These are phyloP conservation scores for Dolichomitus sp. DNA, from an alignment of 2,888 invertebrate genomes.

Conservation along the genomic window DNA sequence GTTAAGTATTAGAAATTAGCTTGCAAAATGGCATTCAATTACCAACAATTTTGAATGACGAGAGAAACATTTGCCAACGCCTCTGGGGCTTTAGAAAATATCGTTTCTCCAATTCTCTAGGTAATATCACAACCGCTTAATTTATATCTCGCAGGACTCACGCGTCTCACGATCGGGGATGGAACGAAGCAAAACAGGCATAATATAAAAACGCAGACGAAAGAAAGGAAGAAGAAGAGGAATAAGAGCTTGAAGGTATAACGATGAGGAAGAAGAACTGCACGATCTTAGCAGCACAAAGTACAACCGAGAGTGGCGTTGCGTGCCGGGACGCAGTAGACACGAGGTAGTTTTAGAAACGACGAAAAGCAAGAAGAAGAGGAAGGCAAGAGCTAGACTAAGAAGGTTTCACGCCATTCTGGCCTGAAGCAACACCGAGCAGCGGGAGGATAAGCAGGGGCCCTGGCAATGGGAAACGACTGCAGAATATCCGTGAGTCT, in stretches of 20 bases:
- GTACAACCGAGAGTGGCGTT: slow-evolving; percentile 52
- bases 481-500: slow-evolving; percentile 31
- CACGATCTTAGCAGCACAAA: slow-evolving; percentile 37
- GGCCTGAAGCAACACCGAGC: slow-evolving; percentile 25
- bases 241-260: slow-evolving; percentile 20
- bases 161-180: slow-evolving; percentile 42
- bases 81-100: slow-evolving; percentile 14
- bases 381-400: not conserved
- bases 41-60: slow-evolving; percentile 11
- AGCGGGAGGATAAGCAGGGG: slow-evolving; percentile 14
- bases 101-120: slow-evolving; percentile 11
- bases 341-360: slow-evolving; percentile 50
- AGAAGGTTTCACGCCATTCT: slow-evolving; percentile 42
- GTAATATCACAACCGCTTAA: slow-evolving; percentile 39
- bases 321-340: slow-evolving; percentile 55
- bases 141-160: slow-evolving; percentile 22
- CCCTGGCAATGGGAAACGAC: slow-evolving; percentile 37
- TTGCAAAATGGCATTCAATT: slow-evolving; percentile 34
- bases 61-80: slow-evolving; percentile 24
- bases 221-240: not conserved
- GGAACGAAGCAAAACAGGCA: not conserved
- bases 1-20: not conserved
- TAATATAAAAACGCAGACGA: slow-evolving; percentile 16
- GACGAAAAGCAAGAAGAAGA: slow-evolving; percentile 12
- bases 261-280: slow-evolving; percentile 56